phyloP scores from a whole-genome alignment of 2,113 vertebrate species.

The Pomatorhinus ruficollis region DNA sequence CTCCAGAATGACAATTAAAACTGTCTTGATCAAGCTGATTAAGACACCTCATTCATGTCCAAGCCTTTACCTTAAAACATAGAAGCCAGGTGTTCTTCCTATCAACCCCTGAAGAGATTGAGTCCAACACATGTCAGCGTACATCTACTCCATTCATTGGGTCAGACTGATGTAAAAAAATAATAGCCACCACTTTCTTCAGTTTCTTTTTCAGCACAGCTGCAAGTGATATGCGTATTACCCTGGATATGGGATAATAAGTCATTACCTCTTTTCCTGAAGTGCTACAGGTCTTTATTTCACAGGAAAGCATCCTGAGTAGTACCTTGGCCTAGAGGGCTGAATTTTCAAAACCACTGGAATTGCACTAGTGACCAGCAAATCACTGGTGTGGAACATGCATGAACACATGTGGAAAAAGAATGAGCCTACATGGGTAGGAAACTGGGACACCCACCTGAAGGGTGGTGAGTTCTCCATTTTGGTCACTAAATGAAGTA shows the following conservation, averaged over 20 bases:
- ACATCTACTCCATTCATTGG: neutral
- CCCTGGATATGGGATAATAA: neutral
- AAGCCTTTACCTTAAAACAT: neutral
- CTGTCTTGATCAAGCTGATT: neutral
- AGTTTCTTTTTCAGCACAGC: neutral
- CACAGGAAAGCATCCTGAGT: neutral
- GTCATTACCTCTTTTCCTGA: neutral
- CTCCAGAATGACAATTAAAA: neutral
- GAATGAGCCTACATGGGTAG: neutral
- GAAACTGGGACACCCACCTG: neutral
- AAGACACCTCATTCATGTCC: neutral
- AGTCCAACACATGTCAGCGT: neutral
- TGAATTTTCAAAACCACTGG: neutral
- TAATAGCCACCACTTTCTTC: neutral
- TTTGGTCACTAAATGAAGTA: neutral
- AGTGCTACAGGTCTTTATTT: neutral
- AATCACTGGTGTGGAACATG: neutral
- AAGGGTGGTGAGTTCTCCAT: neutral
- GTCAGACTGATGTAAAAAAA: neutral
- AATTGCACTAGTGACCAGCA: neutral
- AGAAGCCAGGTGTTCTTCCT: neutral
- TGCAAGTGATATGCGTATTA: neutral
- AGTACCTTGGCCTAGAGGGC: neutral
- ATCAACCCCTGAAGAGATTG: neutral
- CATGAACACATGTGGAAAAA: rapidly evolving